Conservation (phyloP, 2,888 invertebrate species). For the Hemistola chrysoprasaria region DNA sequence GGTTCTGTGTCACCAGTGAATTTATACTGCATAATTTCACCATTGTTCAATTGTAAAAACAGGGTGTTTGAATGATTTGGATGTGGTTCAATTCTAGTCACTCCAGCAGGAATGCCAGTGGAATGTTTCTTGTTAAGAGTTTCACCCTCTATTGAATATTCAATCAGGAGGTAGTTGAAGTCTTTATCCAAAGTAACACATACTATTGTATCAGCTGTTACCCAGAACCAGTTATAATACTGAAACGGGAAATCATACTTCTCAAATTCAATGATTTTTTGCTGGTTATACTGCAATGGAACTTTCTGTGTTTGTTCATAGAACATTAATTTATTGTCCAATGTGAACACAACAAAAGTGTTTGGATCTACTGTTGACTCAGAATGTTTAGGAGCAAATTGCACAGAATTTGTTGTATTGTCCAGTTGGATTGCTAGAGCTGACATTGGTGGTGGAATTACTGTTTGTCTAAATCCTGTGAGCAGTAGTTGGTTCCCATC, state of each 20-base stretch:
- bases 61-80: constrained; percentile 43
- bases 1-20: constrained; percentile 46
- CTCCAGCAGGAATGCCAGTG: constrained; percentile 47
- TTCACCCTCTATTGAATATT: constrained; percentile 45
- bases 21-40: constrained; percentile 58
- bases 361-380: constrained; percentile 53
- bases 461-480: constrained; percentile 87
- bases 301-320: constrained; percentile 57
- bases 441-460: constrained; percentile 93
- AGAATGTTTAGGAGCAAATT: constrained; percentile 73
- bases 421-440: constrained; percentile 81
- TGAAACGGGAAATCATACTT: constrained; percentile 57
- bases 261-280: constrained; percentile 41
- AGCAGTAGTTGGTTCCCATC: constrained; percentile 87
- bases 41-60: constrained; percentile 57
- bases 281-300: constrained; percentile 55
- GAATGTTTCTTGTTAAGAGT: constrained; percentile 38
- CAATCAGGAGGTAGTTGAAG: constrained; percentile 46
- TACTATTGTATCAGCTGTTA: constrained; percentile 65
- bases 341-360: constrained; percentile 61
- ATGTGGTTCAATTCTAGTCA: constrained; percentile 53
- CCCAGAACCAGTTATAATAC: constrained; percentile 82
- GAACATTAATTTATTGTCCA: constrained; percentile 58
- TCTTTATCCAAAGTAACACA: constrained; percentile 49
- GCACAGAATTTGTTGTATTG: constrained; percentile 81